phyloP scores from a whole-genome alignment of 1,140 invertebrate genomes.

The Pristionchus pacificus region DNA sequence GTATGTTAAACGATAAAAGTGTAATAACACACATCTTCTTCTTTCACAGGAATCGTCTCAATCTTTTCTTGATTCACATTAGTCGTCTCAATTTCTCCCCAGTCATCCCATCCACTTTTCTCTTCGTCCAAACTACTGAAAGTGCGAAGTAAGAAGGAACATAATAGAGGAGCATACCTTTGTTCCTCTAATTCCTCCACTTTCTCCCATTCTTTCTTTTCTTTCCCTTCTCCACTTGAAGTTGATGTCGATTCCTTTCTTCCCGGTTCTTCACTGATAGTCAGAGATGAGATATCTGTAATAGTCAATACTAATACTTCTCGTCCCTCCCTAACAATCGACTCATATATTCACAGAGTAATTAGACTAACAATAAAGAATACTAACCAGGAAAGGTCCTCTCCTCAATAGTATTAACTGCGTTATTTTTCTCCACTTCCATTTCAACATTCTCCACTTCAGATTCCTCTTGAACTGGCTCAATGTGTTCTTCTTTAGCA shows the following conservation, averaged over 20 bases:
- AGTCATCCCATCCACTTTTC: not conserved
- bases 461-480: conserved; percentile 11
- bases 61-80: not conserved
- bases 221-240: not conserved
- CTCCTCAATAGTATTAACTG: not conserved
- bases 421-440: too few species aligned
- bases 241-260: not conserved
- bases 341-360: too few species aligned
- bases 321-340: not conserved
- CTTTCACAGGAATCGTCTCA: not conserved
- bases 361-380: too few species aligned
- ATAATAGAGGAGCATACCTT: too few species aligned
- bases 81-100: too few species aligned
- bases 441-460: too few species aligned
- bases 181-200: not conserved
- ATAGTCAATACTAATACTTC: not conserved
- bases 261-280: not conserved
- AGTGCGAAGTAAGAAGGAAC: too few species aligned
- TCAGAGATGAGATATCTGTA: not conserved
- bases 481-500: not conserved
- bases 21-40: not conserved
- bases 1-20: too few species aligned
- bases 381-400: not conserved
- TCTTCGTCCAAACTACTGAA: not conserved
- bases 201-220: not conserved